phyloP scores from a whole-genome alignment of 2,113 vertebrate species.

The Microcebus ravelobensis region DNA sequence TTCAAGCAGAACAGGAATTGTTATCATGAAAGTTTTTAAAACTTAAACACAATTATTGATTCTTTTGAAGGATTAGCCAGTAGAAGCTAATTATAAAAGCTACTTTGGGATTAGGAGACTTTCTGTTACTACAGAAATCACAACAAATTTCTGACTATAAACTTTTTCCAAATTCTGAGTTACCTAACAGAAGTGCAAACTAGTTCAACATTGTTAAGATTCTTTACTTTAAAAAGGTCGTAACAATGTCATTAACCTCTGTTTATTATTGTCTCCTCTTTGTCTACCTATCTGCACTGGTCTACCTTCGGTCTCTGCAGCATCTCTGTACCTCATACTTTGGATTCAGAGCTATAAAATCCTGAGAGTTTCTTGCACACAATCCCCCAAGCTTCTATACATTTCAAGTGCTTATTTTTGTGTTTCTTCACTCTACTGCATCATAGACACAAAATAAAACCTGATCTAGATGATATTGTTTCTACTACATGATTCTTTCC shows the following conservation, averaged over 20 bases:
- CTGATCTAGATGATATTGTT: not conserved
- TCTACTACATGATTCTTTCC: not conserved
- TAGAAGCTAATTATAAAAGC: not conserved
- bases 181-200: not conserved
- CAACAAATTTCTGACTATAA: not conserved
- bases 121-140: not conserved
- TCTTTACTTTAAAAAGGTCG: not conserved
- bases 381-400: not conserved
- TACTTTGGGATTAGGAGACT: not conserved
- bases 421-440: not conserved
- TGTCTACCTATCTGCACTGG: not conserved
- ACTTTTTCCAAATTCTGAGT: not conserved
- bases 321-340: not conserved
- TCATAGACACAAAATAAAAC: not conserved
- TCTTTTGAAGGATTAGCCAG: not conserved
- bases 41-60: not conserved
- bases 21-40: not conserved
- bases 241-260: not conserved
- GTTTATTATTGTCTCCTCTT: not conserved
- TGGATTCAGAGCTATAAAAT: not conserved
- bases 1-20: not conserved
- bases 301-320: not conserved
- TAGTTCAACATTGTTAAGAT: not conserved
- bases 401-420: not conserved
- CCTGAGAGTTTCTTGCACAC: not conserved